phyloP scores from a whole-genome alignment of 2,797 vertebrate genomes.

The Anas flavirostris region DNA sequence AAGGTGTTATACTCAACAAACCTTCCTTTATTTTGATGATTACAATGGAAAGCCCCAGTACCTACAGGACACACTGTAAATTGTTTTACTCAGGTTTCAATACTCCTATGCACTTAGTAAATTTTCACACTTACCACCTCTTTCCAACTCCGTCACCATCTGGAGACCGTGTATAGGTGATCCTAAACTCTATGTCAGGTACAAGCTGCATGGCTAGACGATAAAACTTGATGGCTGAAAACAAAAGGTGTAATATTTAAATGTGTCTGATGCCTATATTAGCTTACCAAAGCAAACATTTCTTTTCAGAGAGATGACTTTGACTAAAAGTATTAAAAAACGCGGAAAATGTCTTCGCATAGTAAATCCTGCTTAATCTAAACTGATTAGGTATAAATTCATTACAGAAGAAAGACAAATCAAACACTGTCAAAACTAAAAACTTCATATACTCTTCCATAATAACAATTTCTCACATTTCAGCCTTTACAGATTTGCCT shows the following conservation, averaged over 20 bases:
- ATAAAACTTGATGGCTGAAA: slow-evolving; percentile 98
- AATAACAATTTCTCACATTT: neutral
- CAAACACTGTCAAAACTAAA: neutral
- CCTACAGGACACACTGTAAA: neutral
- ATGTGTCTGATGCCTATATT: neutral
- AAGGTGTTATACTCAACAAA: neutral
- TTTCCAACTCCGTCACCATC: slow-evolving; percentile 88
- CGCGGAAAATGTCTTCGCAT: neutral
- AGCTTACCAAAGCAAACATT: neutral
- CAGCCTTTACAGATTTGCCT: neutral
- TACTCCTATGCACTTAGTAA: neutral
- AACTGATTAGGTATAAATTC: neutral
- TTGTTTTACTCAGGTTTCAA: neutral
- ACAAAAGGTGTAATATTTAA: slow-evolving; percentile 56
- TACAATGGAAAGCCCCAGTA: neutral
- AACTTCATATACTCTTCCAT: neutral
- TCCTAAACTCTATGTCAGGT: slow-evolving; percentile 98
- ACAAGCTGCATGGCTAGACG: slow-evolving; percentile 98
- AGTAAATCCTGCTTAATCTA: neutral
- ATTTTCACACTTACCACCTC: slow-evolving; percentile 86
- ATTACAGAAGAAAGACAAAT: neutral
- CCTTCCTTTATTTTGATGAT: neutral
- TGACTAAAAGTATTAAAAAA: neutral
- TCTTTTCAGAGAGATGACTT: neutral
- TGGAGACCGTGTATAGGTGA: slow-evolving; percentile 91